Evolutionary conservation across 2,113 vertebrate species (phyloP).

Genomic region (Ivindomyrus marchei): DNA sequence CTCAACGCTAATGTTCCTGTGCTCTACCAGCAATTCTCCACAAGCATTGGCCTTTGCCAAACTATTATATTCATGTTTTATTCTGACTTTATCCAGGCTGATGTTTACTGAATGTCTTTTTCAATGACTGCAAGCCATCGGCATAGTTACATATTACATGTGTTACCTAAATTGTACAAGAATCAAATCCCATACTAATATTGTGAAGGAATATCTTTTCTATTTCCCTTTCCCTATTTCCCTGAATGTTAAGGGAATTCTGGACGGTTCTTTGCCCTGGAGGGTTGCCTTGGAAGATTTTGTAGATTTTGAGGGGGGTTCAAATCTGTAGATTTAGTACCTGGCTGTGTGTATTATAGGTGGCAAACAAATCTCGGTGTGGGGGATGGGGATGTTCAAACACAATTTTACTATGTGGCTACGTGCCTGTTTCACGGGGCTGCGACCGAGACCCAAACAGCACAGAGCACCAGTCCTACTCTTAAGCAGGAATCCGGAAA

Average conservation of each 20-base stretch:
- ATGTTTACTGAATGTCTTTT: background rate
- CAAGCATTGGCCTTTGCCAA: background rate
- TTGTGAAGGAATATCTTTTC: background rate
- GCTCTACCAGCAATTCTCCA: background rate
- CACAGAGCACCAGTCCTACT: background rate
- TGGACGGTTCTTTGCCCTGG: background rate
- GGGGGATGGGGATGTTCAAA: background rate
- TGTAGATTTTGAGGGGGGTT: background rate
- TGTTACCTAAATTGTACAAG: background rate
- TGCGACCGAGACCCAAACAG: background rate
- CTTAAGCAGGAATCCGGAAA: background rate
- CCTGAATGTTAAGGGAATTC: background rate
- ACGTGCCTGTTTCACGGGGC: background rate
- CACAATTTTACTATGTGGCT: background rate
- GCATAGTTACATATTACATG: background rate
- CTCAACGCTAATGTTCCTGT: background rate
- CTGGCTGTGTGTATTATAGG: background rate
- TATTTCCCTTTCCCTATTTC: background rate
- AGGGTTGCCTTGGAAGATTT: background rate
- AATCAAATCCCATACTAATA: background rate
- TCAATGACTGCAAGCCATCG: background rate
- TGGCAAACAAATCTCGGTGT: background rate
- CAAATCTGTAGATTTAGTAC: background rate
- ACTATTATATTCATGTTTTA: background rate
- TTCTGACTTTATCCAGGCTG: background rate